Conservation (phyloP, 2,797 vertebrate species). For the Artibeus lituratus region DNA sequence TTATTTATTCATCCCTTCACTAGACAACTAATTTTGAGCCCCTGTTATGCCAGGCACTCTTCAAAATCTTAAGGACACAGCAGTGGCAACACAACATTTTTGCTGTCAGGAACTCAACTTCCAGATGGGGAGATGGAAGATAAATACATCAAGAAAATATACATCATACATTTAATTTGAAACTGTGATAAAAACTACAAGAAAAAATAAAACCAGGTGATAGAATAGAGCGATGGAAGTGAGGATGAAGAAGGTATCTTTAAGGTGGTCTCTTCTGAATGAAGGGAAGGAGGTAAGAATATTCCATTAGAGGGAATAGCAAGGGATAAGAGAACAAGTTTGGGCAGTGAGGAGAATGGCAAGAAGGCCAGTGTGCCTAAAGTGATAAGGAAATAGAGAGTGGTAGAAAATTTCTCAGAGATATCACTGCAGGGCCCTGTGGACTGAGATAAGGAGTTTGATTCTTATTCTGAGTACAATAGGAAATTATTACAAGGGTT, state of each 20-base stretch:
- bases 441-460: background rate
- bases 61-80: background rate
- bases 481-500: background rate
- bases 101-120: background rate
- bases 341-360: background rate
- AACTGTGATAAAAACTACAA: background rate
- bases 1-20: background rate
- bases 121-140: background rate
- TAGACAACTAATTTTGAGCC: background rate
- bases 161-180: background rate
- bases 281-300: background rate
- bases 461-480: background rate
- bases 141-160: background rate
- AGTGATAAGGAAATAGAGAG: background rate
- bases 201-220: background rate
- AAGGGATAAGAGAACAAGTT: background rate
- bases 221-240: background rate
- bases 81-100: background rate
- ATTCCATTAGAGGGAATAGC: background rate
- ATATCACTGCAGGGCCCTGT: background rate
- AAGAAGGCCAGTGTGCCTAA: background rate
- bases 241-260: background rate
- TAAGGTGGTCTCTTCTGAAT: background rate
- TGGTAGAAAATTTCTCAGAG: background rate
- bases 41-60: background rate